Base-by-base conservation (phyloP, 2,888 invertebrate genomes). In the Pterostichus madidus region DNA sequence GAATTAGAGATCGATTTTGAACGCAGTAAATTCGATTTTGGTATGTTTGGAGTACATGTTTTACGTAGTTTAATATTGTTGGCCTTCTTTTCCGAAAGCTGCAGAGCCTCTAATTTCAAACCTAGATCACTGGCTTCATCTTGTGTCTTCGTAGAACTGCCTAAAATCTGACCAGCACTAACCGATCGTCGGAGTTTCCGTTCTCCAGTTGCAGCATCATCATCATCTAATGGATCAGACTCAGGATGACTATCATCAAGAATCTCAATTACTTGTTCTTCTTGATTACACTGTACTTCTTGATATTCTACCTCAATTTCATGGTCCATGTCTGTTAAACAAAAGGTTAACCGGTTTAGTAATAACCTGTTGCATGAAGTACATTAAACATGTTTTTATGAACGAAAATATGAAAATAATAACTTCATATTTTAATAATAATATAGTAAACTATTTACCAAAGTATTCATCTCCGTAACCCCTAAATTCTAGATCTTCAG, bases 401-500 rank as follows among this genome's bases (percentile, higher is more conserved):
- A 24, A 75, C 4, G 52, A 32, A 17, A 59, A 4, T 31, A 59
- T 24, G 24, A 10, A 59, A 11, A 59, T 13, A 35, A 31, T 15
- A 39, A 13, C 11, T 32, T 17, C 0, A 6, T 64, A 64, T n/a
- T 7, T 64, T 5, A 56, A 46, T 46, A 5, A 68, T 64, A 24
- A 24, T 24, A 24, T 24, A 24, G 1, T 24, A 24, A 24, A 24
- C 24, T 24, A 83, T 61, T 75, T 83, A 84, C 84, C 84, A 80
- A 84, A 84, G 73, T 84, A 84, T 10, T 77, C 61, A 17, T 84
- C 84, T 6, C 75, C 71, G 15, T 76, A 77, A 76, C 80, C 53
- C 11, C 52, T 56, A n/a, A 84, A 56, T 46, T 83, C 83, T 15
- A 64, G 31, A 11, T 44, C 77, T 32, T 53, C 31, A 15, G 78